These are phyloP conservation scores for Hydropsyche betteni DNA, from an alignment of 2,888 invertebrate genomes.

Conservation along the genomic window DNA sequence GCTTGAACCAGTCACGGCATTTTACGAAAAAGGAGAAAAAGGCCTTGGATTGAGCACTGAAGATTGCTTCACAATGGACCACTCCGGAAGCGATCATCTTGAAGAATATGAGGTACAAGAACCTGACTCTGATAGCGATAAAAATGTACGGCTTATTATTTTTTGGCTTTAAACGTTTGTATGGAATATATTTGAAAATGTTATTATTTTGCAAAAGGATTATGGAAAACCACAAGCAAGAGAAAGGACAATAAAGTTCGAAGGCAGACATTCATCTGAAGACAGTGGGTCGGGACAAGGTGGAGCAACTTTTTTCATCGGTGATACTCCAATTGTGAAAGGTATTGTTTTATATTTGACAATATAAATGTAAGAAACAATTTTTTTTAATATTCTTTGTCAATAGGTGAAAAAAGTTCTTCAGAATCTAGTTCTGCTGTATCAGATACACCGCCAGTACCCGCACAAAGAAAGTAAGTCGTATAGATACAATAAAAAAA, in stretches of 20 bases:
- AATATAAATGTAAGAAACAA: conserved; percentile 7
- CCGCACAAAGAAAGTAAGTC: conserved; percentile 64
- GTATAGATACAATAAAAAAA: background rate
- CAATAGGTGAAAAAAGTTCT: conserved; percentile 57
- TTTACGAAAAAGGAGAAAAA: conserved; percentile 60
- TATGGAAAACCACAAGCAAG: conserved; percentile 58
- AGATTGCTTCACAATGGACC: conserved; percentile 56
- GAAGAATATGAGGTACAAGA: conserved; percentile 61
- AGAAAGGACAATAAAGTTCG: conserved; percentile 65
- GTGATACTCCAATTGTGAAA: conserved; percentile 64
- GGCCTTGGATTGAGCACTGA: conserved; percentile 57
- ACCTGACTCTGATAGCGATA: conserved; percentile 64
- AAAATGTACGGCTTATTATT: conserved; percentile 56
- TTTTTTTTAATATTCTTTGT: too few relatives aligned
- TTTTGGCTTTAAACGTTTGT: background rate
- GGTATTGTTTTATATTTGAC: conserved; percentile 54
- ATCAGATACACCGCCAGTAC: conserved; percentile 64
- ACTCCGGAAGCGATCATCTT: conserved; percentile 61
- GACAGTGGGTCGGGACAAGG: conserved; percentile 61
- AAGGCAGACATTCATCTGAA: conserved; percentile 64
- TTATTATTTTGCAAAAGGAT: conserved; percentile 34
- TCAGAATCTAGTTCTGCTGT: conserved; percentile 58
- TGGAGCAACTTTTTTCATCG: conserved; percentile 64
- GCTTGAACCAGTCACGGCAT: conserved; percentile 68
- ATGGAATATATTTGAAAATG: background rate